Evolutionary conservation across 1,140 invertebrate species (phyloP).

Genomic region (Lepidurus packardi): DNA sequence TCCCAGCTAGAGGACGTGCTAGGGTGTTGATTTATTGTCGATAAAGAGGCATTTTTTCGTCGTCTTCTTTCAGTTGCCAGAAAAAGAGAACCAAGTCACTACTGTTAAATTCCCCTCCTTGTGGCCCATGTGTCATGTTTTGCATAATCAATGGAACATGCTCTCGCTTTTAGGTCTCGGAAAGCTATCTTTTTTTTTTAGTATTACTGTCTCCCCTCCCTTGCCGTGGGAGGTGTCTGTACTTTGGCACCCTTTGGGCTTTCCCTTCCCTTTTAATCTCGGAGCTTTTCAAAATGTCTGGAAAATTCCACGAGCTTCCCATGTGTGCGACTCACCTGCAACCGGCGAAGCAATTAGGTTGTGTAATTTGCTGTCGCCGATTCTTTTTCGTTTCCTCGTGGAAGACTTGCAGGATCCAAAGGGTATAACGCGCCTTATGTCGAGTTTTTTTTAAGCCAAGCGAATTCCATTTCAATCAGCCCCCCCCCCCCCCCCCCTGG

Average conservation of each 20-base stretch:
- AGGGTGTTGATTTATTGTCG: not conserved
- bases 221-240: not conserved
- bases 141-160: slow-evolving; percentile 22
- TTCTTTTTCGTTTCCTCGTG: too few relatives aligned
- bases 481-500: too few relatives aligned
- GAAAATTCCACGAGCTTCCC: not conserved
- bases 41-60: not conserved
- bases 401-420: too few relatives aligned
- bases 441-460: too few relatives aligned
- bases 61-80: not conserved
- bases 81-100: not conserved
- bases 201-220: not conserved
- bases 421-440: too few relatives aligned
- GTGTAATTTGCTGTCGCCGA: not conserved
- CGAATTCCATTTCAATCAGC: too few relatives aligned
- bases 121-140: slow-evolving; percentile 14
- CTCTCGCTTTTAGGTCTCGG: slow-evolving; percentile 13
- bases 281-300: not conserved
- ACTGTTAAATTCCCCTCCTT: slow-evolving; percentile 2
- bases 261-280: not conserved
- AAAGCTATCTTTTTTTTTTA: not conserved
- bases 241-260: not conserved
- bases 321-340: not conserved
- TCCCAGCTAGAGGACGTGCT: not conserved
- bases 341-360: not conserved